Evolutionary conservation across 2,113 vertebrate genomes (phyloP).

Genomic region (Centropus unirufus): DNA sequence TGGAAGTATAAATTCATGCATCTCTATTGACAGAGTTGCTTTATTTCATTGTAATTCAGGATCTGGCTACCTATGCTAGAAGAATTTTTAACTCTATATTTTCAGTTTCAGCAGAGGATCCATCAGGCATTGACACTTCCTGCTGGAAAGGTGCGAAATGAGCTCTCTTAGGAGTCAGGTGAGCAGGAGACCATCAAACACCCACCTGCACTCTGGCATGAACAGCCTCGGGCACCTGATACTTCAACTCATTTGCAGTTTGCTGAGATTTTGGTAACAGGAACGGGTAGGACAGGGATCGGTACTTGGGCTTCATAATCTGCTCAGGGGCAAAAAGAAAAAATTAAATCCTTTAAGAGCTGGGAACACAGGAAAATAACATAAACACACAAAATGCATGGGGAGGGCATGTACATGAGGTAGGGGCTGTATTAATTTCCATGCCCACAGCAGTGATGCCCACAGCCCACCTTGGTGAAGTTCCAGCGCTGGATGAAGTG

Average conservation of each 20-base stretch:
- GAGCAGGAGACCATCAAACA: neutral
- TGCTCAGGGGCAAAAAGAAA: conserved; percentile 34
- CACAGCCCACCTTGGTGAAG: conserved; percentile 87
- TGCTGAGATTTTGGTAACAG: conserved; percentile 92
- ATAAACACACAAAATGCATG: accelerated
- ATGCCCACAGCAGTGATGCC: neutral
- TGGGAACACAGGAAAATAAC: neutral
- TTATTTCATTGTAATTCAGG: neutral
- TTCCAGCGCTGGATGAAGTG: conserved; percentile 99
- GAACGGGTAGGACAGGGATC: conserved; percentile 88
- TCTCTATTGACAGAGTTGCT: neutral
- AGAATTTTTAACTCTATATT: neutral
- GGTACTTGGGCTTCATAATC: conserved; percentile 95
- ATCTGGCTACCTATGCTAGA: neutral
- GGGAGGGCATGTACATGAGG: neutral
- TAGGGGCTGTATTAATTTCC: neutral
- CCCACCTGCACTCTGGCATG: conserved; percentile 86
- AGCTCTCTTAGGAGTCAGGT: neutral
- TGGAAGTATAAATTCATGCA: neutral
- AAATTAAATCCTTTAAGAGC: neutral
- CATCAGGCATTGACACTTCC: neutral
- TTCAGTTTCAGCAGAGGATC: neutral
- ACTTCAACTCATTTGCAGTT: conserved; percentile 84
- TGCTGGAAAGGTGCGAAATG: neutral
- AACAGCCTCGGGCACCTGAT: conserved; percentile 84